Conservation (phyloP, 2,888 invertebrate genomes). For the Folsomia manolachei region DNA sequence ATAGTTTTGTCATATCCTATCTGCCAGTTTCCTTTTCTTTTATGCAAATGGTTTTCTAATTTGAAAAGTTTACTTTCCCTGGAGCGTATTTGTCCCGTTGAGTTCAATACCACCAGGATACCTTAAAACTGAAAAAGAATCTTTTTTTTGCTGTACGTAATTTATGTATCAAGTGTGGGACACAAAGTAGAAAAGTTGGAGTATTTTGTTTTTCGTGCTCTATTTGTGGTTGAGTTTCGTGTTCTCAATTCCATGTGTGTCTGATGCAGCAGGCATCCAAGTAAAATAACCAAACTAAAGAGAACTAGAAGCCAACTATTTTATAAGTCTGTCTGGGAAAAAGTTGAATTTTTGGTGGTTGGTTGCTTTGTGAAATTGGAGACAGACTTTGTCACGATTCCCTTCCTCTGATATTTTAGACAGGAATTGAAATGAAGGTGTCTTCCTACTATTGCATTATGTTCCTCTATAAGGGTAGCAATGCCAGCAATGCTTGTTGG, state of each 20-base stretch:
- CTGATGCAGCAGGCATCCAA: too few relatives aligned
- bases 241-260: background rate
- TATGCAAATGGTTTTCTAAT: constrained; percentile 25
- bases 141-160: constrained; percentile 2
- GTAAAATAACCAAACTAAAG: background rate
- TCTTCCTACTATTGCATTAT: background rate
- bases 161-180: constrained; percentile 14
- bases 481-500: too few relatives aligned
- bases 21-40: too few relatives aligned
- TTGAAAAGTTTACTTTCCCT: constrained; percentile 20
- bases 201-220: background rate
- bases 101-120: constrained; percentile 4
- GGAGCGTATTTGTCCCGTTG: constrained; percentile 9
- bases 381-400: background rate
- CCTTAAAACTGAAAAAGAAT: background rate
- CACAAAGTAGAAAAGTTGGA: constrained; percentile 8
- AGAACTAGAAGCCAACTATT: background rate
- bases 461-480: background rate
- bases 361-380: background rate
- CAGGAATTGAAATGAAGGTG: background rate
- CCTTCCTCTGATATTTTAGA: background rate
- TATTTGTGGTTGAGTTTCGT: background rate
- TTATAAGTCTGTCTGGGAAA: background rate
- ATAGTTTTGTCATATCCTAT: too few relatives aligned
- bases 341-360: background rate